Evolutionary conservation across 2,797 vertebrate species (phyloP).

Genomic region (Enteromius viviparus): DNA sequence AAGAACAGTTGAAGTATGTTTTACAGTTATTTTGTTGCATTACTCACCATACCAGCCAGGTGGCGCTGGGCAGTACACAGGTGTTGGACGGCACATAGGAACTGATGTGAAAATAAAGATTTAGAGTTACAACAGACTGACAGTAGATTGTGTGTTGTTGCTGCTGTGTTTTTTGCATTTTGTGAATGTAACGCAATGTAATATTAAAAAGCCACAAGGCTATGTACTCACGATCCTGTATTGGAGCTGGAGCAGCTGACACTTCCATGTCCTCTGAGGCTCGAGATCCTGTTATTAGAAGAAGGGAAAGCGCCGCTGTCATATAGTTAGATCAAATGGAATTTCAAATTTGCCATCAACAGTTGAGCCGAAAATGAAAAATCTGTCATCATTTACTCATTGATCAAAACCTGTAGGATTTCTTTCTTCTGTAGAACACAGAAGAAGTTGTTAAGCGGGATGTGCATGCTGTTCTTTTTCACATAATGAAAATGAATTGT

Average conservation of each 20-base stretch:
- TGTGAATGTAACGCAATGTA: neutral
- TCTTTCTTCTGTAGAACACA: slow-evolving; percentile 14
- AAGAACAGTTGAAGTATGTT: neutral
- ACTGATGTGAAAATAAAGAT: slow-evolving; percentile 54
- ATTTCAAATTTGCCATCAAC: slow-evolving; percentile 1
- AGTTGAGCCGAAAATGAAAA: neutral
- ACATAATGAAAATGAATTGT: neutral
- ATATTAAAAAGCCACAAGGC: slow-evolving; percentile 4
- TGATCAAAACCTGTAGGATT: neutral
- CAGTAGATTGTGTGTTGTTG: neutral
- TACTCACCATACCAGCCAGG: slow-evolving; percentile 76
- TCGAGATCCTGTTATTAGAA: slow-evolving; percentile 65
- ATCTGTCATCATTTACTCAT: neutral
- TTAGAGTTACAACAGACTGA: slow-evolving; percentile 1
- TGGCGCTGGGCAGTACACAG: slow-evolving; percentile 79
- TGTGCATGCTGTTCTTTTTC: neutral
- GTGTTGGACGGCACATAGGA: slow-evolving; percentile 76
- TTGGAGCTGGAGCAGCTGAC: slow-evolving; percentile 56
- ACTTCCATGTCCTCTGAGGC: slow-evolving; percentile 62
- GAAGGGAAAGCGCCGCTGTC: neutral
- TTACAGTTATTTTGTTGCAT: neutral
- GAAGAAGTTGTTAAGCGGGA: neutral
- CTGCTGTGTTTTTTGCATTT: slow-evolving; percentile 6
- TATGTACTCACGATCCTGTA: slow-evolving; percentile 67
- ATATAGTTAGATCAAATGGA: neutral